These are phyloP conservation scores for Clytia hemisphaerica DNA, from an alignment of 30 jellyfish, hydroid and myxozoan genomes.

Conservation along the genomic window DNA sequence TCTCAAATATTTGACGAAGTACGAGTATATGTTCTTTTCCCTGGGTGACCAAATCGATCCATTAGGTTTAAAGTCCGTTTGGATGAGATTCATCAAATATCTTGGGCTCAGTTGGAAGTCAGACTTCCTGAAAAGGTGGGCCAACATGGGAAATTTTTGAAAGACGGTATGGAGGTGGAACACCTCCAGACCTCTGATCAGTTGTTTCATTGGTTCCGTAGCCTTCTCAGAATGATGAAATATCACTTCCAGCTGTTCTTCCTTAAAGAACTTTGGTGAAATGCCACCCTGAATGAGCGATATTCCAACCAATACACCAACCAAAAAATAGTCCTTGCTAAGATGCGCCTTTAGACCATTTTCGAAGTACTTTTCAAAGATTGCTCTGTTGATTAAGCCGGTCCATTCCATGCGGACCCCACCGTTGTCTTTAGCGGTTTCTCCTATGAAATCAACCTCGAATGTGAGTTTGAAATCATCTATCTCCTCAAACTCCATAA, in stretches of 20 bases:
- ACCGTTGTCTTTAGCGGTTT: slow-evolving; percentile 36
- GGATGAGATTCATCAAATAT: slow-evolving; percentile 9
- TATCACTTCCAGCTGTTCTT: slow-evolving; percentile 24
- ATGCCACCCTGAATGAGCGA: slow-evolving; percentile 45
- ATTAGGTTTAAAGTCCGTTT: slow-evolving; percentile 34
- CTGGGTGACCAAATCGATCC: slow-evolving; percentile 24
- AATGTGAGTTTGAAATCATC: slow-evolving; percentile 30
- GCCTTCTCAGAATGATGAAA: neutral
- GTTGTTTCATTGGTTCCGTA: neutral
- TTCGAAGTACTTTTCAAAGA: slow-evolving; percentile 40
- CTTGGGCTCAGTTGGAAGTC: slow-evolving; percentile 26
- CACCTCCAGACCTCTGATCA: slow-evolving; percentile 37
- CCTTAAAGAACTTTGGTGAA: slow-evolving; percentile 18
- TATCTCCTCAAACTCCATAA: slow-evolving; percentile 32
- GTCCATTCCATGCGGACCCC: slow-evolving; percentile 53
- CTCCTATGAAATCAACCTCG: slow-evolving; percentile 50
- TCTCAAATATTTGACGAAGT: slow-evolving; percentile 25
- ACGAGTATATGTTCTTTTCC: slow-evolving; percentile 31
- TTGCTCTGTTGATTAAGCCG: slow-evolving; percentile 16
- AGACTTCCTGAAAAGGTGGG: slow-evolving; percentile 8
- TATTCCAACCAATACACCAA: slow-evolving; percentile 33
- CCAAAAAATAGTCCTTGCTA: slow-evolving; percentile 34
- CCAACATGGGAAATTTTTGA: slow-evolving; percentile 17
- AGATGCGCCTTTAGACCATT: slow-evolving; percentile 38
- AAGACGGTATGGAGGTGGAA: slow-evolving; percentile 27